phyloP scores from a whole-genome alignment of 2,113 vertebrate genomes.

The Strigops habroptila region DNA sequence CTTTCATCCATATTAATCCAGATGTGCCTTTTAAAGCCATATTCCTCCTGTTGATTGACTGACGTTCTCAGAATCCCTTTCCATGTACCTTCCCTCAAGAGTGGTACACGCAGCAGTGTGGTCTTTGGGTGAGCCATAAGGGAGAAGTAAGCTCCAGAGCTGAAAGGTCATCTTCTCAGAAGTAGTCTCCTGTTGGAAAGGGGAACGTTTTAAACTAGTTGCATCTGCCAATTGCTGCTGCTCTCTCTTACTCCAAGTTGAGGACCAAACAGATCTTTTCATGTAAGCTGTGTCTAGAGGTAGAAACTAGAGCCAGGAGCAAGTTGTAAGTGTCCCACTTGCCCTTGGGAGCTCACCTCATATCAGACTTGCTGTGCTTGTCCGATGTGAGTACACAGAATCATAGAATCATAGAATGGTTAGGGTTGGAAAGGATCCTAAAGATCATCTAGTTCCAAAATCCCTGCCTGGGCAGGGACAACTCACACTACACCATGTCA shows the following conservation, averaged over 20 bases:
- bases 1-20: constrained; percentile 38
- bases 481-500: not conserved
- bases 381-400: not conserved
- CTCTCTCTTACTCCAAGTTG: not conserved
- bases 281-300: not conserved
- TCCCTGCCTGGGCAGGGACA: not conserved
- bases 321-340: not conserved
- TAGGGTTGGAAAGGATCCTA: not conserved
- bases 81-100: not conserved
- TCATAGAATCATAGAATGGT: not conserved
- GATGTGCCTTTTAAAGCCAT: constrained; percentile 3
- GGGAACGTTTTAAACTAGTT: not conserved
- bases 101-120: not conserved
- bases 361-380: not conserved
- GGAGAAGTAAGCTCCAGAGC: not conserved
- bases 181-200: not conserved
- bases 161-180: not conserved
- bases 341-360: not conserved
- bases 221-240: not conserved
- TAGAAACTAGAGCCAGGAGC: not conserved
- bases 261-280: not conserved
- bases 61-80: not conserved
- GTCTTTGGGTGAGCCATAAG: not conserved
- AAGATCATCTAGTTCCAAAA: not conserved
- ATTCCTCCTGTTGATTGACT: not conserved